Evolutionary conservation across 2,113 vertebrate genomes (phyloP), one percentile per base, ranked within the genome.

Genomic region (Equus quagga): DNA sequence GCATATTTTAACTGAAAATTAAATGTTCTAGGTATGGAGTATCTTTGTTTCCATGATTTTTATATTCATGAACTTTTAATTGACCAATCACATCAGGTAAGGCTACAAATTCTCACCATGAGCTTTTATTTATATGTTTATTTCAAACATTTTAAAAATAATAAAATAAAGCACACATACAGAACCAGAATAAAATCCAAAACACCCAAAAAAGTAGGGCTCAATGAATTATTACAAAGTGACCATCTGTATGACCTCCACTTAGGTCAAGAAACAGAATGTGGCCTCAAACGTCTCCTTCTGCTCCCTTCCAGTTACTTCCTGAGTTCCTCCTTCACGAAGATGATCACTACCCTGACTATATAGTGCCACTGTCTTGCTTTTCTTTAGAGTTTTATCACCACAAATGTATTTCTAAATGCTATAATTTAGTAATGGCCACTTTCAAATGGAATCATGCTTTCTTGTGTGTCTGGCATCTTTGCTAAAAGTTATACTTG

Each of bases 341-440:
- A 65, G 23, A 65, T 82, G 56, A 49, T 69, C 64, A 64, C 17
- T 58, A 21, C n/a, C 44, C 24, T 89, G 72, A 72, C 51, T 84
- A 91, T 46, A 9, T 26, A 79, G 18, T 17, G 58, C 49, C 44
- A 64, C 17, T 67, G 67, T 23, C 23, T 89, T 82, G 54, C 64
- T 79, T 95, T 79, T 70, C 15, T 89, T 95, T 79, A 70, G 51
- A 75, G 64, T 93, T 84, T 84, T 79, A 49, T 73, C 36, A 58
- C 11, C 1, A 23, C 11, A 26, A 79, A 44, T 41, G 0, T 75
- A 54, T 51, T 93, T 93, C 56, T n/a, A 85, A 85, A 17, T 85
- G 33, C 12, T 90, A 4, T 73, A 64, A 44, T 69, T 90, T 75
- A 90, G 26, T 75, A 90, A 93, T 86, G 56, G 79, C 46, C 65